Evolutionary conservation across 2,797 vertebrate genomes (phyloP).

Genomic region (Chaetodon trifasciatus): DNA sequence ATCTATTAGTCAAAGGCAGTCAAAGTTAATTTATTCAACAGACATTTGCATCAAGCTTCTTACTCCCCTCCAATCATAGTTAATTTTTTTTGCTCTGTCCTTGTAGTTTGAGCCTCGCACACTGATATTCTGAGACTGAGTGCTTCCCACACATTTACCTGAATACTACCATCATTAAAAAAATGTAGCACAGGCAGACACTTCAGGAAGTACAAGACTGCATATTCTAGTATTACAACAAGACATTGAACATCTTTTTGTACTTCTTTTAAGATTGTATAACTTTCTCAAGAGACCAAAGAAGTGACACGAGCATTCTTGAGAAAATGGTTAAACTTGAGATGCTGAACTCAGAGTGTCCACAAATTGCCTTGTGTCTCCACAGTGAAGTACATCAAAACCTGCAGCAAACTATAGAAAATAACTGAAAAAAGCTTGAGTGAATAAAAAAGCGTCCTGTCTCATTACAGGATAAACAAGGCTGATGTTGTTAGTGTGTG

Average conservation of each 20-base stretch:
- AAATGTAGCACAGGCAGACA: neutral
- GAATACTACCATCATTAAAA: conserved; percentile 10
- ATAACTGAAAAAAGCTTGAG: neutral
- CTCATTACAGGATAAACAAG: conserved; percentile 48
- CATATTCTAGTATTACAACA: neutral
- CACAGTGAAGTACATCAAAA: conserved; percentile 1
- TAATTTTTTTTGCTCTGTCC: conserved; percentile 39
- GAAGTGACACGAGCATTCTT: neutral
- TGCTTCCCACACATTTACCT: conserved; percentile 19
- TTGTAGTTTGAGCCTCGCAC: conserved; percentile 15
- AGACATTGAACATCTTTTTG: neutral
- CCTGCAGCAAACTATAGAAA: conserved; percentile 7
- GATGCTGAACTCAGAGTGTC: conserved; percentile 1
- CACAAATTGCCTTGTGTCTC: neutral
- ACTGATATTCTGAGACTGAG: conserved; percentile 5
- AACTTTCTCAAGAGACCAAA: conserved; percentile 3
- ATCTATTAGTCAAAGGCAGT: conserved; percentile 31
- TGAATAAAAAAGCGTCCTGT: conserved; percentile 18
- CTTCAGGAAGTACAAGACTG: conserved; percentile 1
- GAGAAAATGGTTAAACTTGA: neutral
- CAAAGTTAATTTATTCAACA: conserved; percentile 37
- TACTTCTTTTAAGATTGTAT: neutral
- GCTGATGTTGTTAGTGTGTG: conserved; percentile 51
- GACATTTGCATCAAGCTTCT: conserved; percentile 21
- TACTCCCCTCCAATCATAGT: conserved; percentile 9